These are phyloP conservation scores for Pterocles gutturalis DNA, from an alignment of 2,113 vertebrate genomes.

Conservation along the genomic window DNA sequence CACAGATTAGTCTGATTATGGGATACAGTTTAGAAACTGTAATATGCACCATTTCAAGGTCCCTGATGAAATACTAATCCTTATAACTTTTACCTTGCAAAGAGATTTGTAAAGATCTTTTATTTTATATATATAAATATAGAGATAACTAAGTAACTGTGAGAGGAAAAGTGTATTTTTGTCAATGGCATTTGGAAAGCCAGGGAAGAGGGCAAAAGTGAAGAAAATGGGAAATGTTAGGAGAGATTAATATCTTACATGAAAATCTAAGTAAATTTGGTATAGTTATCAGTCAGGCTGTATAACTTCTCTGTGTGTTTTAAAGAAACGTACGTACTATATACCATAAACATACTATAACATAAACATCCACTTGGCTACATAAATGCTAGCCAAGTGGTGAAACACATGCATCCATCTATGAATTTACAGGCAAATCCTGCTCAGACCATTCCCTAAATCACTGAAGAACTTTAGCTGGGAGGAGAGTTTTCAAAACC, in stretches of 20 bases:
- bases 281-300: background rate
- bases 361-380: no score
- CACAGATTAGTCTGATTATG: constrained; percentile 3
- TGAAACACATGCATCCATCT: background rate
- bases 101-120: background rate
- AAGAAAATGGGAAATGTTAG: background rate
- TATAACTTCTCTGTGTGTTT: background rate
- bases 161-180: background rate
- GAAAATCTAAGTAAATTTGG: background rate
- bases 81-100: background rate
- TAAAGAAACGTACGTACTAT: no score
- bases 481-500: background rate
- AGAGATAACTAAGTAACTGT: background rate
- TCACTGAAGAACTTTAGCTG: background rate
- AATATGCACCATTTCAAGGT: background rate
- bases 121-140: background rate
- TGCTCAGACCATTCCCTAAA: background rate
- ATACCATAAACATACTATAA: no score
- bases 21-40: constrained; percentile 1
- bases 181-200: background rate
- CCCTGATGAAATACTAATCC: background rate
- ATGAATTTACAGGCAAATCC: background rate
- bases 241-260: background rate
- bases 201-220: background rate
- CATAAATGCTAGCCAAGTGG: background rate